These are phyloP conservation scores for Siniperca obscura DNA, from an alignment of 2,797 vertebrate species.

Conservation along the genomic window DNA sequence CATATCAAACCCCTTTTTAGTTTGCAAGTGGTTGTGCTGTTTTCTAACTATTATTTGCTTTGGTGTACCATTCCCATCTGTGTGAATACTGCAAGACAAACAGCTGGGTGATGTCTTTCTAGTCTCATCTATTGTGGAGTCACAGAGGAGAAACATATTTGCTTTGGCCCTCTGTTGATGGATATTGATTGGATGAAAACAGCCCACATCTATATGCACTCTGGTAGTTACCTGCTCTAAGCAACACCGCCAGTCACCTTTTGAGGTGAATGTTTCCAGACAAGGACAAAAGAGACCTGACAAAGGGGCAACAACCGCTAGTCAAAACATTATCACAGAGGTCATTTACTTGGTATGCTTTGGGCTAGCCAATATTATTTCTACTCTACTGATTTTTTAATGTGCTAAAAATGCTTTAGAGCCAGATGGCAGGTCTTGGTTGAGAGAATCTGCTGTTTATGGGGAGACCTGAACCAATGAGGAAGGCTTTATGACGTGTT, in stretches of 20 bases:
- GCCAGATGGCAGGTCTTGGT: constrained; percentile 71
- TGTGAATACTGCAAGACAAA: constrained; percentile 57
- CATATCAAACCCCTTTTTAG: constrained; percentile 48
- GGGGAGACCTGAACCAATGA: constrained; percentile 53
- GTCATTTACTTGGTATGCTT: constrained; percentile 54
- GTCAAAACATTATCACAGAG: constrained; percentile 62
- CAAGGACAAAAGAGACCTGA: constrained; percentile 67
- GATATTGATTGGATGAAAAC: constrained; percentile 73
- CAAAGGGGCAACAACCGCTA: constrained; percentile 43
- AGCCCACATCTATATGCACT: constrained; percentile 67
- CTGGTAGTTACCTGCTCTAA: constrained; percentile 63
- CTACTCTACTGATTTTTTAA: constrained; percentile 50
- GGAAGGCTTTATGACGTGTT: constrained; percentile 71
- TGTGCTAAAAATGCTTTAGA: constrained; percentile 50
- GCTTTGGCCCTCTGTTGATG: constrained; percentile 71
- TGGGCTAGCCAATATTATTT: constrained; percentile 62
- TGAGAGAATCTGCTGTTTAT: constrained; percentile 71
- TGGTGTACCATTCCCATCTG: constrained; percentile 49
- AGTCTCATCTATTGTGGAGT: constrained; percentile 59
- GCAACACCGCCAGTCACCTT: constrained; percentile 60
- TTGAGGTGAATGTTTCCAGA: constrained; percentile 56
- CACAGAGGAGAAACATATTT: constrained; percentile 67
- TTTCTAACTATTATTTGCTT: constrained; percentile 50
- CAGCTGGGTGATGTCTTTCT: constrained; percentile 57
- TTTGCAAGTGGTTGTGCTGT: constrained; percentile 44